Conservation (phyloP, 2,797 vertebrate species). For the Linurgus olivaceus region DNA sequence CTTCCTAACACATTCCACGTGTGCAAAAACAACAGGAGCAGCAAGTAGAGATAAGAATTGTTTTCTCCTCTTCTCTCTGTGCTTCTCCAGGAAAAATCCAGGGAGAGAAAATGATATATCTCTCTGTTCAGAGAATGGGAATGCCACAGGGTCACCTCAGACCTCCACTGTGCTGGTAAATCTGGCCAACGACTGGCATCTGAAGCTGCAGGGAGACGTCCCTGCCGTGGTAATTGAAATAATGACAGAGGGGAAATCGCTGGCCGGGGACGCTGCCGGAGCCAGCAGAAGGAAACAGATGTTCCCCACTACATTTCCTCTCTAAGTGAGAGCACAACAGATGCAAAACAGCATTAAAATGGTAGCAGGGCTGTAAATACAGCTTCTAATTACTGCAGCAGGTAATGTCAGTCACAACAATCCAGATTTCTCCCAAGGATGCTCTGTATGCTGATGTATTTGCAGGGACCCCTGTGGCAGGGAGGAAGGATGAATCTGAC, state of each 20-base stretch:
- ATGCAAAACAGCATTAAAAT: slow-evolving; percentile 66
- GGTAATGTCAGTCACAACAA: slow-evolving; percentile 43
- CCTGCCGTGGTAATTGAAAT: slow-evolving; percentile 6
- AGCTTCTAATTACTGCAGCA: slow-evolving; percentile 55
- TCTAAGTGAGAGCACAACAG: slow-evolving; percentile 60
- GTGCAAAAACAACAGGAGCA: too few relatives aligned
- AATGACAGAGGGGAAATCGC: slow-evolving; percentile 33
- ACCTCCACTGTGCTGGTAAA: background rate
- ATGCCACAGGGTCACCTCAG: background rate
- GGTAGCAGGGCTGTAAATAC: slow-evolving; percentile 66
- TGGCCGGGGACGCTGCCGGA: background rate
- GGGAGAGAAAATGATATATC: too few relatives aligned
- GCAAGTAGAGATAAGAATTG: too few relatives aligned
- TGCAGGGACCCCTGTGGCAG: too few relatives aligned
- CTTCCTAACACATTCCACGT: too few relatives aligned
- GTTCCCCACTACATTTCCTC: slow-evolving; percentile 62
- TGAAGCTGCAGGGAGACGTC: slow-evolving; percentile 8
- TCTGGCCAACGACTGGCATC: background rate
- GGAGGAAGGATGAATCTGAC: too few relatives aligned
- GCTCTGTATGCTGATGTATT: background rate
- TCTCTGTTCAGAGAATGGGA: too few relatives aligned
- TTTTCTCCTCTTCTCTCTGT: too few relatives aligned
- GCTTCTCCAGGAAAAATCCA: too few relatives aligned
- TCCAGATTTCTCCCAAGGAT: background rate
- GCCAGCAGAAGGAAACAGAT: slow-evolving; percentile 59